phyloP scores from a whole-genome alignment of 1,140 invertebrate species.

The Fopius arisanus region DNA sequence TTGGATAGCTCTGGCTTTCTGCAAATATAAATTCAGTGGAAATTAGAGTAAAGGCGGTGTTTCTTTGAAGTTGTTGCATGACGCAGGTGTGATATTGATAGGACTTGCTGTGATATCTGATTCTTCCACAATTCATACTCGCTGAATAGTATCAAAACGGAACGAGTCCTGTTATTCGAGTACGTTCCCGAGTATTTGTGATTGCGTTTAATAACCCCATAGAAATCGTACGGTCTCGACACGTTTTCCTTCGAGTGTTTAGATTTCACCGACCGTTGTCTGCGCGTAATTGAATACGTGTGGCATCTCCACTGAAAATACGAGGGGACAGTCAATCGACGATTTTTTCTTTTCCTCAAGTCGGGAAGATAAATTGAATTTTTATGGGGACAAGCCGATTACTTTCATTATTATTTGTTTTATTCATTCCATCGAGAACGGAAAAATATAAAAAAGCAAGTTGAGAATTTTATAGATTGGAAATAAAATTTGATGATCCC shows the following conservation, averaged over 20 bases:
- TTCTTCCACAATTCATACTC: not conserved
- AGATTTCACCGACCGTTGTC: conserved; percentile 6
- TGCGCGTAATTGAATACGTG: conserved; percentile 23
- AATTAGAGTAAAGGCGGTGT: not conserved
- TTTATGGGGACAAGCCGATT: too few species aligned
- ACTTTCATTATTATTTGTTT: too few species aligned
- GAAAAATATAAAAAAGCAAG: too few species aligned
- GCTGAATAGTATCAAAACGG: not conserved
- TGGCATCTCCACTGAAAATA: not conserved
- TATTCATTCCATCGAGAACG: too few species aligned
- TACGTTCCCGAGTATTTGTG: not conserved
- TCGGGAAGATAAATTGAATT: too few species aligned
- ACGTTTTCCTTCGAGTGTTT: conserved; percentile 19
- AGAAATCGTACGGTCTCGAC: not conserved
- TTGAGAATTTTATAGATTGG: too few species aligned
- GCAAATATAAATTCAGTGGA: not conserved
- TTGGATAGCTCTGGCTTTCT: conserved; percentile 12
- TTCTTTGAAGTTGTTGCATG: not conserved
- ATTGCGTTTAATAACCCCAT: not conserved
- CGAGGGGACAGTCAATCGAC: too few species aligned
- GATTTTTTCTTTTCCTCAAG: too few species aligned
- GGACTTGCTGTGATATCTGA: not conserved
- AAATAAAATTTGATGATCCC: too few species aligned
- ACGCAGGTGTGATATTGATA: not conserved
- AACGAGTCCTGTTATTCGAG: not conserved